Percentiles rank a stretch among this genome's conserved stretches.
phyloP scores from a whole-genome alignment of 2,113 vertebrate species.

The Pteruthius melanotis region DNA sequence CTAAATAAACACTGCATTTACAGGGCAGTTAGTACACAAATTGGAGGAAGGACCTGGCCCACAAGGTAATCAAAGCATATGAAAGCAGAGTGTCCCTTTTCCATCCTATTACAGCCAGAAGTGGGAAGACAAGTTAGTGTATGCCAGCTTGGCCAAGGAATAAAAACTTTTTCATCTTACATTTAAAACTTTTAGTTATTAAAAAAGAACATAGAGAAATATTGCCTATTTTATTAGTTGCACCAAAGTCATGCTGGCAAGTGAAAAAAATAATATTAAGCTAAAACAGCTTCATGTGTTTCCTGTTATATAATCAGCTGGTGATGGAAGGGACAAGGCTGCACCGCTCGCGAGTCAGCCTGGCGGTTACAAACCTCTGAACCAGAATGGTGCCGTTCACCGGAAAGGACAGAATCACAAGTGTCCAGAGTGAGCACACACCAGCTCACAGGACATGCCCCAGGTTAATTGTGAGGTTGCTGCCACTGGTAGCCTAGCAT shows the following conservation, averaged over 20 bases:
- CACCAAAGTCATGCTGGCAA: constrained; percentile 64
- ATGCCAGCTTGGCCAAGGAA: constrained; percentile 36
- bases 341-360: not conserved
- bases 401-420: not conserved
- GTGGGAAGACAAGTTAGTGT: not conserved
- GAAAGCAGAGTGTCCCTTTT: constrained; percentile 51
- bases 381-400: not conserved
- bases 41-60: not conserved
- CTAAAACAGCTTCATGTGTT: constrained; percentile 61
- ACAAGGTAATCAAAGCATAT: not conserved
- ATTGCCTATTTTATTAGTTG: constrained; percentile 68
- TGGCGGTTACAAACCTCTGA: not conserved
- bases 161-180: constrained; percentile 47
- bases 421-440: not conserved
- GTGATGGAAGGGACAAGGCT: constrained; percentile 36
- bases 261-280: constrained; percentile 65
- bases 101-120: constrained; percentile 60
- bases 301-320: constrained; percentile 61
- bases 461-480: not conserved
- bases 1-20: constrained; percentile 36
- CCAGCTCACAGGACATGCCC: not conserved
- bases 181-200: constrained; percentile 53
- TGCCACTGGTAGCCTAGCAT: not conserved
- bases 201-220: constrained; percentile 54
- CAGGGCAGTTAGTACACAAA: not conserved